Percentiles rank a stretch among this genome's conserved stretches.
These are phyloP conservation scores for Amorpha juglandis DNA, from an alignment of 2,888 invertebrate species.

Conservation along the genomic window DNA sequence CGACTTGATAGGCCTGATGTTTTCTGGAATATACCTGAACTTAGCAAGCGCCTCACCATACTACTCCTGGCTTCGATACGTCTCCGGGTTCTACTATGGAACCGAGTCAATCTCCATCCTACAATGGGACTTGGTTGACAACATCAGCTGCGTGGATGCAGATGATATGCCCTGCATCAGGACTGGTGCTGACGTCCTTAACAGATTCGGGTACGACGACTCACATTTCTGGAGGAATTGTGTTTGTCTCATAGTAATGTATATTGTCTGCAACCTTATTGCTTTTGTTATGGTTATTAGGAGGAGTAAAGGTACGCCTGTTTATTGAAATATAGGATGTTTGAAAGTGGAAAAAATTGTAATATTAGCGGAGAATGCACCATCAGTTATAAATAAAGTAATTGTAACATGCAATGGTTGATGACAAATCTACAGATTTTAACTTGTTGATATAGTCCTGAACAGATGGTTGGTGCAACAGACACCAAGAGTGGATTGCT, in stretches of 20 bases:
- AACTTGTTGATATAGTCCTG: too few relatives aligned
- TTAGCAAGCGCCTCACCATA: conserved; percentile 82
- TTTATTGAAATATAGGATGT: conserved; percentile 51
- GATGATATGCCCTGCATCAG: conserved; percentile 85
- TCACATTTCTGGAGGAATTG: conserved; percentile 74
- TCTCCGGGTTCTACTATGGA: conserved; percentile 88
- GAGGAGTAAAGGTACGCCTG: conserved; percentile 74
- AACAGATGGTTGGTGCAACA: too few relatives aligned
- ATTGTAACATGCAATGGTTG: too few relatives aligned
- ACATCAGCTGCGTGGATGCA: conserved; percentile 84
- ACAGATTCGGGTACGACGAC: conserved; percentile 79
- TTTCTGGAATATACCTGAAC: conserved; percentile 88
- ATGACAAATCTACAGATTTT: too few relatives aligned
- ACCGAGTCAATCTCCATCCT: conserved; percentile 88
- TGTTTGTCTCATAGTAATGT: conserved; percentile 68
- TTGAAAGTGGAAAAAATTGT: too few relatives aligned
- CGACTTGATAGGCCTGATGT: conserved; percentile 86
- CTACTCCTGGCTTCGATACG: conserved; percentile 85
- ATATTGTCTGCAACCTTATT: conserved; percentile 63
- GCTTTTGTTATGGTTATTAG: conserved; percentile 73
- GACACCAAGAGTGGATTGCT: too few relatives aligned
- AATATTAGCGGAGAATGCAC: too few relatives aligned
- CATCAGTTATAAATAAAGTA: too few relatives aligned
- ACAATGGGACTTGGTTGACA: conserved; percentile 86
- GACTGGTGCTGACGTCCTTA: conserved; percentile 85